Evolutionary conservation across 92 coral and sea anemone genomes (phyloP).

Genomic region (Epizoanthus rinbou): DNA sequence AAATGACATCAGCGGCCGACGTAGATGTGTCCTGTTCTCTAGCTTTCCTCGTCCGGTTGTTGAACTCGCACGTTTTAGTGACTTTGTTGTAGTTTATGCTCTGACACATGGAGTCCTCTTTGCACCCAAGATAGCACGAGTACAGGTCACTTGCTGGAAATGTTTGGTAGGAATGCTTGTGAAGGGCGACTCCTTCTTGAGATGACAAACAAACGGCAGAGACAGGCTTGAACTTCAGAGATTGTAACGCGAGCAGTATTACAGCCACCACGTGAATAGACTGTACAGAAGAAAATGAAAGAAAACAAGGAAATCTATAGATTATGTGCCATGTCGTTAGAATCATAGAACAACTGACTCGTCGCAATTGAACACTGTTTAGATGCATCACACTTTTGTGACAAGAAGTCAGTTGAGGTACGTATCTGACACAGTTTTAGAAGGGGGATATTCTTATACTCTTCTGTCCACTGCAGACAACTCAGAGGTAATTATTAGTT

Average conservation of each 20-base stretch:
- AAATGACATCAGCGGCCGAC: constrained; percentile 17
- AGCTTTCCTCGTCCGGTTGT: constrained; percentile 49
- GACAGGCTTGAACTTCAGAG: constrained; percentile 14
- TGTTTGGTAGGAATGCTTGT: constrained; percentile 32
- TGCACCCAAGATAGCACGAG: constrained; percentile 50
- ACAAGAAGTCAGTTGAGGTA: no score
- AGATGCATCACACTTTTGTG: no score
- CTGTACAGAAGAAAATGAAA: no score
- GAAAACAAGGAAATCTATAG: no score
- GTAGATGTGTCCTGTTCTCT: background rate
- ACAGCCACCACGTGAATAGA: background rate
- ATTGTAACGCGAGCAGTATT: background rate
- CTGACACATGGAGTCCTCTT: constrained; percentile 43
- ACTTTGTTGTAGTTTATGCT: constrained; percentile 49
- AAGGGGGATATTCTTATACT: no score
- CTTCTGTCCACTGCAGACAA: no score
- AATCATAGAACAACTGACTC: no score
- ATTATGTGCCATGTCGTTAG: no score
- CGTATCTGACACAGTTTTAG: no score
- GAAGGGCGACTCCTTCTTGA: constrained; percentile 35
- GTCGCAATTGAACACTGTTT: no score
- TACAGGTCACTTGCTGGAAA: constrained; percentile 15
- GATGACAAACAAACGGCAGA: constrained; percentile 31
- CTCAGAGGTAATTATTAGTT: no score
- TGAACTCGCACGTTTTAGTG: constrained; percentile 48